Percentiles rank a stretch among this genome's conserved stretches.
These are phyloP conservation scores for Peucedramus taeniatus DNA, from an alignment of 2,113 vertebrate species.

Conservation along the genomic window DNA sequence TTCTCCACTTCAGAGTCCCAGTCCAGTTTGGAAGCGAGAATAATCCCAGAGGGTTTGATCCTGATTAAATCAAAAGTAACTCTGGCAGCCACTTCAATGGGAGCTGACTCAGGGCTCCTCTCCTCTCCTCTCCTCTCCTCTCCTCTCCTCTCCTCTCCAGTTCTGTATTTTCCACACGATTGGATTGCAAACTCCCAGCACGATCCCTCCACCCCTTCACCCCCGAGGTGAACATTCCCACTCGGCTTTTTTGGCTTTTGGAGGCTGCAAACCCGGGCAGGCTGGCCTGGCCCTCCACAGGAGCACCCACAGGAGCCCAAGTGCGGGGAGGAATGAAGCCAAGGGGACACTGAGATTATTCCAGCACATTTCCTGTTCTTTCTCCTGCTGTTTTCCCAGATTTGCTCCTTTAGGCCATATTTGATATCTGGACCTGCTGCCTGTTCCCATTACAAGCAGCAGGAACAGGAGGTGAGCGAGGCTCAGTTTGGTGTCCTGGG, in stretches of 20 bases:
- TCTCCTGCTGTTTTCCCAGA: rapidly evolving
- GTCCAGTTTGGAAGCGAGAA: constrained; percentile 36
- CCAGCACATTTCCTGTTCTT: not conserved
- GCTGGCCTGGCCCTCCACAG: not conserved
- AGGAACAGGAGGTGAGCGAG: rapidly evolving
- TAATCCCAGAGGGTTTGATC: constrained; percentile 33
- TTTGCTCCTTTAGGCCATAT: not conserved
- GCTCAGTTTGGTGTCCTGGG: rapidly evolving
- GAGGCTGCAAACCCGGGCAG: not conserved
- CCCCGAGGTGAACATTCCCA: not conserved
- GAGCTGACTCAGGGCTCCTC: not conserved
- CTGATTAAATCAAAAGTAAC: constrained; percentile 37
- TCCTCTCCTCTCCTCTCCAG: not conserved
- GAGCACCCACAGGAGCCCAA: not conserved
- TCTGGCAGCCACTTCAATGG: constrained; percentile 26
- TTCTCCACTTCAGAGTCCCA: not conserved
- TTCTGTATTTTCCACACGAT: not conserved
- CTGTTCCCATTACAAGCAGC: rapidly evolving
- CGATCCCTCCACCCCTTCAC: not conserved
- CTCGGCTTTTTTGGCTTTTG: not conserved
- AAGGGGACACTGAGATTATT: not conserved
- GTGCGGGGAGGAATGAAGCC: rapidly evolving
- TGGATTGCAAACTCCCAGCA: not conserved
- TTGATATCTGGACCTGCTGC: not conserved
- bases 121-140: not conserved